These are phyloP conservation scores for Loxodonta africana DNA, from an alignment of 2,113 vertebrate genomes.

Conservation along the genomic window DNA sequence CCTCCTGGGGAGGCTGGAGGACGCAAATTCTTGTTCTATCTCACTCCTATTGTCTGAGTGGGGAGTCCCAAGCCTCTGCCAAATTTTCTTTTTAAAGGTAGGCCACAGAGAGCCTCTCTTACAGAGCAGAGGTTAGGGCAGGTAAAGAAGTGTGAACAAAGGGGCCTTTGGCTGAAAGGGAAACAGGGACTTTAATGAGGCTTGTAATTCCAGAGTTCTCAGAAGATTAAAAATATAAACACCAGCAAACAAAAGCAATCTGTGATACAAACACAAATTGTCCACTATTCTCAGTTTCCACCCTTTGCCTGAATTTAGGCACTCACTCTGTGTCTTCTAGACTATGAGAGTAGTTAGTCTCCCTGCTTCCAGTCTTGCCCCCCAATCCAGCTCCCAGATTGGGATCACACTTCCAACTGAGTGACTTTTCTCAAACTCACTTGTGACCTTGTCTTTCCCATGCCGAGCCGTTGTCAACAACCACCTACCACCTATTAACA, in stretches of 20 bases:
- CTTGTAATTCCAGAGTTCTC: background rate
- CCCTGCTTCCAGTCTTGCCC: background rate
- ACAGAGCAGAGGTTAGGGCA: background rate
- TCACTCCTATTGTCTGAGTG: background rate
- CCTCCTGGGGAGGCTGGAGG: background rate
- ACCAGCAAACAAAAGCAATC: background rate
- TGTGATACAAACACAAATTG: background rate
- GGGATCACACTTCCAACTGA: background rate
- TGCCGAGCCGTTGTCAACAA: background rate
- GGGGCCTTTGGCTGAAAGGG: background rate
- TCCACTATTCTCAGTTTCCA: background rate
- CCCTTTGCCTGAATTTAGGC: background rate
- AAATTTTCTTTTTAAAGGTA: background rate
- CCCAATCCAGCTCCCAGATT: background rate
- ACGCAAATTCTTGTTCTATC: background rate
- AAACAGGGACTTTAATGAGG: background rate
- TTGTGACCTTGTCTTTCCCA: background rate
- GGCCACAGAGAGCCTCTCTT: background rate
- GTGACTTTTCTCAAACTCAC: background rate
- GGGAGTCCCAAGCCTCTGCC: background rate
- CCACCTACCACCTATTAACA: background rate
- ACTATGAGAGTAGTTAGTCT: rapidly evolving
- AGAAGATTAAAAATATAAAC: background rate
- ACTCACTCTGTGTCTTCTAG: background rate
- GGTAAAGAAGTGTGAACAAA: background rate